Evolutionary conservation across 2,113 vertebrate genomes (phyloP).

Genomic region (Uropsilus gracilis): DNA sequence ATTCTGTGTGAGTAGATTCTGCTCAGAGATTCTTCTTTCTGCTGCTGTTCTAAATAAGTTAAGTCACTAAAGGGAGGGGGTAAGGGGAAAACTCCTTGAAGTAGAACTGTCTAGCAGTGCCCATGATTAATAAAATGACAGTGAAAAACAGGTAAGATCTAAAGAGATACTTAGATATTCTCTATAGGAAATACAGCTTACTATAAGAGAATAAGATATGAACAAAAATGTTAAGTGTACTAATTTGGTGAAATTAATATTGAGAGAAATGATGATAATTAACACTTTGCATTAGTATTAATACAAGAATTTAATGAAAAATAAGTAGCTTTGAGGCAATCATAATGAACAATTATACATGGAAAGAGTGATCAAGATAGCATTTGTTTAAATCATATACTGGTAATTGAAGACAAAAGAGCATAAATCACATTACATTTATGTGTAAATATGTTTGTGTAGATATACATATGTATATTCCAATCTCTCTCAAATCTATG

Average conservation of each 20-base stretch:
- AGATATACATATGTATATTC: not conserved
- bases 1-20: conserved; percentile 40
- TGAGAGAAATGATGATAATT: conserved; percentile 41
- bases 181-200: conserved; percentile 8
- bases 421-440: not conserved
- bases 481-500: not conserved
- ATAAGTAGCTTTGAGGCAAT: not conserved
- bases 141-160: conserved; percentile 35
- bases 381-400: conserved; percentile 37
- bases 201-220: not conserved
- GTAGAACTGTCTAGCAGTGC: conserved; percentile 33
- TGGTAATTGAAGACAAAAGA: conserved; percentile 27
- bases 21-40: conserved; percentile 38
- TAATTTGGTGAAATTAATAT: conserved; percentile 28
- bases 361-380: conserved; percentile 6
- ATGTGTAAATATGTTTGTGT: not conserved
- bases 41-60: conserved; percentile 15
- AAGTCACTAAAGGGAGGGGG: not conserved
- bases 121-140: conserved; percentile 41
- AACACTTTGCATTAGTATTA: conserved; percentile 48
- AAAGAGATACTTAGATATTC: not conserved
- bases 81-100: not conserved
- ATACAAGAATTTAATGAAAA: conserved; percentile 42
- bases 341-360: conserved; percentile 25
- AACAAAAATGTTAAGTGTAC: conserved; percentile 29